Evolutionary conservation across 2,888 invertebrate species (phyloP).

Genomic region (Ligdia adustata): DNA sequence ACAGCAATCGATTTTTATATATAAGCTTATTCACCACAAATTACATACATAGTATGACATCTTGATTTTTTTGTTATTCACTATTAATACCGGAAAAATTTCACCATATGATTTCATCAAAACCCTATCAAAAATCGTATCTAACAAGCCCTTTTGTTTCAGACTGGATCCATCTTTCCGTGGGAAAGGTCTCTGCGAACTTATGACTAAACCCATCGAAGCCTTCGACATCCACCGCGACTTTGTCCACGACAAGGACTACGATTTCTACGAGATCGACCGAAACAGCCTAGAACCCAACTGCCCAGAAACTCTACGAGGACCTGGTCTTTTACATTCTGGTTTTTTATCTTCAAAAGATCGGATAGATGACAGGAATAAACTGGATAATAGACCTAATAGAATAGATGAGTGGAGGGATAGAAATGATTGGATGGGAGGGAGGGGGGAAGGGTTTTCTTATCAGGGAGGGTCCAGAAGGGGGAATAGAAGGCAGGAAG

Average conservation of each 20-base stretch:
- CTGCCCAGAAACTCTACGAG: conserved; percentile 74
- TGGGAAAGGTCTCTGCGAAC: conserved; percentile 90
- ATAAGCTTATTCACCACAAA: too few species aligned
- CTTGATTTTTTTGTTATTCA: too few species aligned
- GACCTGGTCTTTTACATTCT: conserved; percentile 71
- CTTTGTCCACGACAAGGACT: conserved; percentile 87
- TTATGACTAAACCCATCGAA: conserved; percentile 88
- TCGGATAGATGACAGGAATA: conserved; percentile 36
- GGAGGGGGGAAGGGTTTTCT: conserved; percentile 46
- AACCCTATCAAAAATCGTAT: too few species aligned
- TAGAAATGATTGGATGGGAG: conserved; percentile 54
- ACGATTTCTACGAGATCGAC: conserved; percentile 92
- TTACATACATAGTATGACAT: too few species aligned
- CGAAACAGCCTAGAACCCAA: conserved; percentile 87
- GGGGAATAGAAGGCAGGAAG: conserved; percentile 60
- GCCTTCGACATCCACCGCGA: conserved; percentile 86
- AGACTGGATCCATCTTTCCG: conserved; percentile 88
- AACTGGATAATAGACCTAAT: conserved; percentile 4
- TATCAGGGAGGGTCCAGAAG: conserved; percentile 45
- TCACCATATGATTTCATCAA: too few species aligned
- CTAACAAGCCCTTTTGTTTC: too few species aligned
- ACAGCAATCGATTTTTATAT: too few species aligned
- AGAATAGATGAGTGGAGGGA: conserved; percentile 45
- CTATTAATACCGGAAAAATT: too few species aligned
- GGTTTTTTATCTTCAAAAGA: conserved; percentile 70